These are phyloP conservation scores for Salarias fasciatus DNA, from an alignment of 2,797 vertebrate species.

Conservation along the genomic window DNA sequence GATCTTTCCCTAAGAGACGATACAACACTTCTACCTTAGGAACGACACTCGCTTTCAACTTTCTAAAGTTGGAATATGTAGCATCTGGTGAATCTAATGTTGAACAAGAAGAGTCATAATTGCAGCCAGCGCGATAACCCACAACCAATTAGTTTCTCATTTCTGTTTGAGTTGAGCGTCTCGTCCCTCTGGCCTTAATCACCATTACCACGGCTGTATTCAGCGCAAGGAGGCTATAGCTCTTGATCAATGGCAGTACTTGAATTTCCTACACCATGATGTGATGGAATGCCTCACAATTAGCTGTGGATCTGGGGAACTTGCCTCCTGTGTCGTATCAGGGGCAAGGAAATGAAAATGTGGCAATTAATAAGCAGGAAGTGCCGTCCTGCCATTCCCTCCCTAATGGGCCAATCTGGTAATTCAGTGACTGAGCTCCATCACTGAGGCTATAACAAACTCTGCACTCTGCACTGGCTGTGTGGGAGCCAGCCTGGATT, in stretches of 20 bases:
- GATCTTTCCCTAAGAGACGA: neutral
- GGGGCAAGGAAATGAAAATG: conserved; percentile 59
- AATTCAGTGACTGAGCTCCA: conserved; percentile 44
- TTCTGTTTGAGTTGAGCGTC: conserved; percentile 28
- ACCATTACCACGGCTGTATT: conserved; percentile 31
- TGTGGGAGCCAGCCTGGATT: conserved; percentile 13
- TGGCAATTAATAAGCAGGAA: conserved; percentile 68
- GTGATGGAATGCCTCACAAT: conserved; percentile 55
- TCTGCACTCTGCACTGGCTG: conserved; percentile 25
- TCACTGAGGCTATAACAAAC: conserved; percentile 33
- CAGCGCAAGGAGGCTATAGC: conserved; percentile 28
- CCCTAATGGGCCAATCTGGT: conserved; percentile 49
- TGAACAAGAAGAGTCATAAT: conserved; percentile 56
- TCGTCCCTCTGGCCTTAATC: conserved; percentile 40
- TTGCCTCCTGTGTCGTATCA: conserved; percentile 39
- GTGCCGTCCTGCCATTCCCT: conserved; percentile 33
- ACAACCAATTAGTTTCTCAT: conserved; percentile 52
- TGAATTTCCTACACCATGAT: conserved; percentile 41
- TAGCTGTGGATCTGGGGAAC: conserved; percentile 46
- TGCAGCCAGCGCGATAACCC: conserved; percentile 56
- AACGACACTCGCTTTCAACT: conserved; percentile 25
- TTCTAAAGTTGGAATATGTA: conserved; percentile 12
- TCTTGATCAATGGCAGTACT: conserved; percentile 57
- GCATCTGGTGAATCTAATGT: conserved; percentile 56
- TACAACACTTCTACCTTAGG: conserved; percentile 4